Evolutionary conservation across 2,113 vertebrate species (phyloP), one percentile per base, ranked within the genome.

Genomic region (Rhodinocichla rosea): DNA sequence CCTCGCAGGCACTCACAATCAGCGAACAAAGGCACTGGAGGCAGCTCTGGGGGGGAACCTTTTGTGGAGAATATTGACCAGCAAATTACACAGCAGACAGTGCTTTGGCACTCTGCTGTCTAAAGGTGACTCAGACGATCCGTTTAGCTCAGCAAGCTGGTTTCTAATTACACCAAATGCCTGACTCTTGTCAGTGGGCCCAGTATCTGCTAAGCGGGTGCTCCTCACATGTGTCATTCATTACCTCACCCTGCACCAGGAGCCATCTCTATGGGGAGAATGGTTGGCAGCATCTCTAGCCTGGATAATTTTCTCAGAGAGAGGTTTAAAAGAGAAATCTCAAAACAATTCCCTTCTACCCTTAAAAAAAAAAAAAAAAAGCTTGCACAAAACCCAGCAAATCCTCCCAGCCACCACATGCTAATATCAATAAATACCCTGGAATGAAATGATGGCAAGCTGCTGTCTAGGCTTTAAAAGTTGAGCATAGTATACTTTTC

Each of bases 101-200:
- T 69, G 63, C 92, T 91, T 83, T 93, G 89, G 83, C 91, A 63
- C 65, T 87, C 13, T 18, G 55, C 73, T 85, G 83, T 94, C 86
- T 87, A 76, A 87, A 89, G 96, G 94, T 94, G 91, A 94, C 89
- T 96, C 92, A 96, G 87, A 83, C 1, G 3, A 94, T 91, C 81
- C 11, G 0, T 93, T 96, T 56, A 94, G 92, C 85, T 92, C 95
- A 80, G 87, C 70, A 59, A 97, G 77, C 65, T 85, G 91, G 88
- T 95, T 96, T 96, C 92, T 96, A 91, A 96, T 97, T 96, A 95
- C 92, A 76, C 77, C 90, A 84, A 92, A 95, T 83, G 94, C 89
- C 90, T 90, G 92, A 15, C 57, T 96, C 90, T 39, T 95, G 92
- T 93, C 92, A 94, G 94, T 63, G 90, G 80, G 91, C 87, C 69